A percentile compares a stretch with the other conserved stretches of the same genome.
Conservation (phyloP, 2,888 invertebrate species). For the Stenoptilia bipunctidactyla region DNA sequence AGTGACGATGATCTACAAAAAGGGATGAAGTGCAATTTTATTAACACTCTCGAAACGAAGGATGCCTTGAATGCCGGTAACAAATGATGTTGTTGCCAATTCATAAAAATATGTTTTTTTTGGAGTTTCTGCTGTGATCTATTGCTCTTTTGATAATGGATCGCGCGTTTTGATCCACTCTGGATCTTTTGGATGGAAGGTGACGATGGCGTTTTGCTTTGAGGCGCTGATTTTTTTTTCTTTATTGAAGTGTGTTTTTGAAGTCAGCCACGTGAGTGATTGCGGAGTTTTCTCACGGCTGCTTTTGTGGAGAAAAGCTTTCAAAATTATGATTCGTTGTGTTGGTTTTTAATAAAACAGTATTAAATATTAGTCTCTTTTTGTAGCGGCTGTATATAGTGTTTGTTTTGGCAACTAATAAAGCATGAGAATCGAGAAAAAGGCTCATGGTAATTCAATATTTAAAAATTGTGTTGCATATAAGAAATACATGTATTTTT, state of each 20-base stretch:
- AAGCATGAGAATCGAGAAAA: too few relatives aligned
- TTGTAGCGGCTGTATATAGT: too few relatives aligned
- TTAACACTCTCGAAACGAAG: conserved; percentile 61
- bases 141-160: conserved; percentile 6
- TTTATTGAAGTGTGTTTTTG: conserved; percentile 11
- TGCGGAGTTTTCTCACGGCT: neutral
- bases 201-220: conserved; percentile 26
- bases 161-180: conserved; percentile 2
- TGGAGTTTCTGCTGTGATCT: conserved; percentile 1
- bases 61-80: conserved; percentile 56
- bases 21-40: conserved; percentile 67
- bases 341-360: too few relatives aligned
- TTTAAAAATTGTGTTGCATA: too few relatives aligned
- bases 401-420: too few relatives aligned
- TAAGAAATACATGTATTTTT: too few relatives aligned
- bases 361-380: too few relatives aligned
- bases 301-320: neutral
- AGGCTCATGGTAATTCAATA: too few relatives aligned
- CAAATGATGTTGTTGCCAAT: conserved; percentile 68
- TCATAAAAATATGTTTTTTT: conserved; percentile 22
- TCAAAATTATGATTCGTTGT: too few relatives aligned
- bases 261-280: neutral
- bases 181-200: conserved; percentile 27
- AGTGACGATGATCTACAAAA: conserved; percentile 71
- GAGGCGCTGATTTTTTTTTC: neutral